Evolutionary conservation across 1,140 invertebrate species (phyloP).

Genomic region (Caenorhabditis latens): DNA sequence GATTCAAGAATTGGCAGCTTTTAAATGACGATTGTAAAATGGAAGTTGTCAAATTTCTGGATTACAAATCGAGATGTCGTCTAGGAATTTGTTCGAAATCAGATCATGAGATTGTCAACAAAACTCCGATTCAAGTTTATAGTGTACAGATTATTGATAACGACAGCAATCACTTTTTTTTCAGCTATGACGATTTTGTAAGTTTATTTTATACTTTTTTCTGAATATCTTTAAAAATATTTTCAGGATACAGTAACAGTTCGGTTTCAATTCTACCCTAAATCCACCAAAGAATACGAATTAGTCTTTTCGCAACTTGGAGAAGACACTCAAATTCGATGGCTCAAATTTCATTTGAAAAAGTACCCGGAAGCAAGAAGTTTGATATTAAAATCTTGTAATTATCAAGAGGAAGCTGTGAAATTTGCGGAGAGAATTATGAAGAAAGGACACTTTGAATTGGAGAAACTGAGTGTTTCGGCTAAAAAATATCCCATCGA

Average conservation of each 20-base stretch:
- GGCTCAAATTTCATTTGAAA: not conserved
- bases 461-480: not conserved
- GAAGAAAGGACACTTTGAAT: not conserved
- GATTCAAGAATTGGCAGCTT: too few species aligned
- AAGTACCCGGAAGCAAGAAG: not conserved
- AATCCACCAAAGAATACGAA: not conserved
- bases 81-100: too few species aligned
- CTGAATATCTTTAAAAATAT: too few species aligned
- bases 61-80: too few species aligned
- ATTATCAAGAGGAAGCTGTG: not conserved
- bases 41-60: too few species aligned
- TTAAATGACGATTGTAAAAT: too few species aligned
- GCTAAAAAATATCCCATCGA: not conserved
- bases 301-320: not conserved
- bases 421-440: not conserved
- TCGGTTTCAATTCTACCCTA: not conserved
- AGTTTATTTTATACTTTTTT: too few species aligned
- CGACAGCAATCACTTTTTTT: too few species aligned
- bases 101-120: too few species aligned
- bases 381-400: not conserved
- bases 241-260: not conserved
- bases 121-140: too few species aligned
- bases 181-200: too few species aligned
- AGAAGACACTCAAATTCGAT: conserved; percentile 8
- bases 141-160: too few species aligned